Evolutionary conservation across 1,140 invertebrate genomes (phyloP).

Genomic region (Rhopalosiphum padi): DNA sequence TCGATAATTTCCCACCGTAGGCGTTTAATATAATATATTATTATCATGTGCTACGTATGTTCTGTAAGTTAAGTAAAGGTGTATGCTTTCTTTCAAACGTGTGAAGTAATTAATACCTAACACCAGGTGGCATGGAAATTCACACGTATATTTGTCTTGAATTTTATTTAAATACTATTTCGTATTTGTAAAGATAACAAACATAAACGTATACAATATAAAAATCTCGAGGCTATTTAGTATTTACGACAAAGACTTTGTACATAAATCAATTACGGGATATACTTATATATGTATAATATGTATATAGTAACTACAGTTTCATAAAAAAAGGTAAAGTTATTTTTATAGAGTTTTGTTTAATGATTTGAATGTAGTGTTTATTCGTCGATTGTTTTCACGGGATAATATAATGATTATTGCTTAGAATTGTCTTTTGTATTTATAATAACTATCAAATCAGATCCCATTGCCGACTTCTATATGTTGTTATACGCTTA

Average conservation of each 20-base stretch:
- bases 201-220: background rate
- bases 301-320: background rate
- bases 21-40: background rate
- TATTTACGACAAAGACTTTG: background rate
- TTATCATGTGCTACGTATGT: background rate
- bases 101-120: conserved; percentile 55
- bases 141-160: conserved; percentile 15
- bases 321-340: background rate
- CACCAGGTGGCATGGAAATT: conserved; percentile 31
- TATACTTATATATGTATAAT: background rate
- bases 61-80: background rate
- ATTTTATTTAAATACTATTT: background rate
- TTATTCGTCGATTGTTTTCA: conserved; percentile 12
- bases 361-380: background rate
- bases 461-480: background rate
- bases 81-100: background rate
- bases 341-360: conserved; percentile 6
- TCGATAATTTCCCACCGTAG: conserved; percentile 48
- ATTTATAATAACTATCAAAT: background rate
- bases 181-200: background rate
- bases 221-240: background rate
- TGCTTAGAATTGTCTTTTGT: background rate
- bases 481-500: background rate
- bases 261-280: background rate
- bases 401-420: background rate